phyloP scores from a whole-genome alignment of 2,888 invertebrate species.

The Ormyrus pomaceus region DNA sequence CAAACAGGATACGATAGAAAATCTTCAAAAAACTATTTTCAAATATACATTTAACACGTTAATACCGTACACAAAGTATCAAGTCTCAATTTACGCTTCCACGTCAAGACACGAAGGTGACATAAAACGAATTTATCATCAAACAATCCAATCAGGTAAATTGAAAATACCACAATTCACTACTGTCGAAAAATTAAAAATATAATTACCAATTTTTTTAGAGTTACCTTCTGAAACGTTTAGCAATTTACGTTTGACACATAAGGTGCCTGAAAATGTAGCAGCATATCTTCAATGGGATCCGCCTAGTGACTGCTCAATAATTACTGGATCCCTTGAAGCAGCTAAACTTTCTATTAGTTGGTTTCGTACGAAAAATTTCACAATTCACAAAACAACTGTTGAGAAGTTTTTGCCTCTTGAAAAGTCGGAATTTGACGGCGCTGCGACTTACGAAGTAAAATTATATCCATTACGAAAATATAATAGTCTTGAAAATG shows the following conservation, averaged over 20 bases:
- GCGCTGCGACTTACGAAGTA: conserved; percentile 59
- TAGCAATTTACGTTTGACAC: conserved; percentile 51
- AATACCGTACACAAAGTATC: conserved; percentile 60
- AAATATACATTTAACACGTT: conserved; percentile 49
- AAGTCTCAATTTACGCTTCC: conserved; percentile 56
- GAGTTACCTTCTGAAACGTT: conserved; percentile 60
- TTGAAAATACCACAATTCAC: background rate
- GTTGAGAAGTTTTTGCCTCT: conserved; percentile 3
- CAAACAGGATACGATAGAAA: conserved; percentile 12
- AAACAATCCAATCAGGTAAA: conserved; percentile 50
- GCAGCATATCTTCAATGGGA: conserved; percentile 58
- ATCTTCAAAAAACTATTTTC: conserved; percentile 1
- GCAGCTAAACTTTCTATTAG: conserved; percentile 54
- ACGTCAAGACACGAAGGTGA: conserved; percentile 54
- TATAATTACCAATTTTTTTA: conserved; percentile 38
- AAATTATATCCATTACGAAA: conserved; percentile 57
- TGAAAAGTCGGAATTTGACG: conserved; percentile 5
- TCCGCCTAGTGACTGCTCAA: conserved; percentile 61
- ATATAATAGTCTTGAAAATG: conserved; percentile 19
- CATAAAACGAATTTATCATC: background rate
- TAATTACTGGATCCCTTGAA: conserved; percentile 59
- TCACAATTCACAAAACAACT: conserved; percentile 25
- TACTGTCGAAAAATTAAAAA: too few relatives aligned
- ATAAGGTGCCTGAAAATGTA: conserved; percentile 1
- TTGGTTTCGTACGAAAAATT: conserved; percentile 48